Evolutionary conservation across 2,797 vertebrate species (phyloP).

Genomic region (Myiotriccus ornatus): DNA sequence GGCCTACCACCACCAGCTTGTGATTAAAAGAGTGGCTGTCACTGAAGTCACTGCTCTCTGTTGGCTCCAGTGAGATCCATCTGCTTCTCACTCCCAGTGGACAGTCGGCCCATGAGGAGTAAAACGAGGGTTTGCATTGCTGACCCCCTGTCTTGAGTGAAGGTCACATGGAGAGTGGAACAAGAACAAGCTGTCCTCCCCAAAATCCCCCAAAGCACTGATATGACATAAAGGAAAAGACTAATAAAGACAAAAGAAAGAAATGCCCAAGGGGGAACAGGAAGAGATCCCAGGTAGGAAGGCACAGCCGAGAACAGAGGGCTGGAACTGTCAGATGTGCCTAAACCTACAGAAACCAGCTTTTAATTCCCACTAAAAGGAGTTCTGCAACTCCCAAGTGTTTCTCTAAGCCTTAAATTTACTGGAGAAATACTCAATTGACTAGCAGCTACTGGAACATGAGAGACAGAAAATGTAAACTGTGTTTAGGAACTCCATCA

Average conservation of each 20-base stretch:
- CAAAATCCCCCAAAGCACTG: background rate
- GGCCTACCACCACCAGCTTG: background rate
- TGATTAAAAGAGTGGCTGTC: background rate
- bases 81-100: background rate
- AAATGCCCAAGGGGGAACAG: background rate
- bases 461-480: conserved; percentile 12
- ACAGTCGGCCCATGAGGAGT: accelerated
- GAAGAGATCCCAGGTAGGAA: background rate
- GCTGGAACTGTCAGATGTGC: background rate
- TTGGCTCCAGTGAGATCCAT: background rate
- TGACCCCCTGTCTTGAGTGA: background rate
- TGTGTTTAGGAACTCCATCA: conserved; percentile 5
- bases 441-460: conserved; percentile 28
- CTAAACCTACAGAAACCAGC: background rate
- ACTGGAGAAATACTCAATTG: conserved; percentile 36
- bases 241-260: background rate
- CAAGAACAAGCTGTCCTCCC: background rate
- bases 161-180: background rate
- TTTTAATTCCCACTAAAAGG: conserved; percentile 29
- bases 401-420: conserved; percentile 14
- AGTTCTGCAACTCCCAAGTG: background rate
- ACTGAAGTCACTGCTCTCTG: background rate
- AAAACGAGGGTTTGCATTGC: background rate
- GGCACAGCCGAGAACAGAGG: background rate
- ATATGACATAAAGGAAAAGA: background rate